These are phyloP conservation scores for Lissonota sp. DNA, from an alignment of 2,888 invertebrate species.

Conservation along the genomic window DNA sequence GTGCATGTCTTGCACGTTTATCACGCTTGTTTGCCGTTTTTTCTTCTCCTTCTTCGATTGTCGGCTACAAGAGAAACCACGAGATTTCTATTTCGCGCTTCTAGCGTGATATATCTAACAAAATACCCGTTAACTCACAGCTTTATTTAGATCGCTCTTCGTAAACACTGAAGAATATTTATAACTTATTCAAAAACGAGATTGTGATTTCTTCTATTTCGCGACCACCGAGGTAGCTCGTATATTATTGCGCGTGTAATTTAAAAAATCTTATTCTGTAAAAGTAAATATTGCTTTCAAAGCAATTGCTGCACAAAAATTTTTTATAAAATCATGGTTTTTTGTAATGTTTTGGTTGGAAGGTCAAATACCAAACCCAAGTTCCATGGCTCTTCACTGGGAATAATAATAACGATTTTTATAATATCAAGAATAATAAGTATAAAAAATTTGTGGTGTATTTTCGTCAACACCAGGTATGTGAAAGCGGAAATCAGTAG, in stretches of 20 bases:
- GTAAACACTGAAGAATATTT: slow-evolving; percentile 60
- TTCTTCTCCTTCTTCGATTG: slow-evolving; percentile 17
- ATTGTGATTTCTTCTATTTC: slow-evolving; percentile 50
- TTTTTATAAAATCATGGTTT: too few species aligned
- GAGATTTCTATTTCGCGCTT: not conserved
- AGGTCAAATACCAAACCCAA: too few species aligned
- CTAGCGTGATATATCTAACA: slow-evolving; percentile 3
- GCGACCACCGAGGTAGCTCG: slow-evolving; percentile 39
- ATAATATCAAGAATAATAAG: too few species aligned
- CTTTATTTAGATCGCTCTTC: slow-evolving; percentile 57
- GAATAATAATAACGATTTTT: too few species aligned
- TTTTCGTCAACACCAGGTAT: too few species aligned
- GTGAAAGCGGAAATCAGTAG: too few species aligned
- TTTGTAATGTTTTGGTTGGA: too few species aligned
- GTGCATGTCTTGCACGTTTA: slow-evolving; percentile 9
- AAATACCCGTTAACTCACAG: slow-evolving; percentile 52
- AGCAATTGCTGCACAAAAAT: not conserved
- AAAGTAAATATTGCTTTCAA: slow-evolving; percentile 7
- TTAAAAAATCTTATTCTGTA: slow-evolving; percentile 26
- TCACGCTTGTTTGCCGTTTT: slow-evolving; percentile 23
- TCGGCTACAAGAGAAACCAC: slow-evolving; percentile 25
- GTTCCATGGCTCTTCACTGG: too few species aligned
- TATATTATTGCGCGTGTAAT: not conserved
- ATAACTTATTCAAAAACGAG: slow-evolving; percentile 58
- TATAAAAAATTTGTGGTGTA: too few species aligned